phyloP scores from a whole-genome alignment of 2,888 invertebrate genomes.

The Apamea anceps region DNA sequence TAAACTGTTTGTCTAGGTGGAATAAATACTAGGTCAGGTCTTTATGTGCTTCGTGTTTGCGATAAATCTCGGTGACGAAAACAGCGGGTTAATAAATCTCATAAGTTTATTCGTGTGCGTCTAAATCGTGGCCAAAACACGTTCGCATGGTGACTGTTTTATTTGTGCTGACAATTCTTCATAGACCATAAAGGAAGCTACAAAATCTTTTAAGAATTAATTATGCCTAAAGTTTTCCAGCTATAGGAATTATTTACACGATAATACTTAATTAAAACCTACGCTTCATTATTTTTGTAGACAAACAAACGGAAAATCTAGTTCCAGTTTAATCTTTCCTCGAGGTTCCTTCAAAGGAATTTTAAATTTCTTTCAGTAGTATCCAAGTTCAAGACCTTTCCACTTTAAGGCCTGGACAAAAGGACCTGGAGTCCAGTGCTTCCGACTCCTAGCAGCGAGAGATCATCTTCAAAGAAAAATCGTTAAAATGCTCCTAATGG shows the following conservation, averaged over 20 bases:
- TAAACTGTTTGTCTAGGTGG: slow-evolving; percentile 46
- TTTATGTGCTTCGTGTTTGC: slow-evolving; percentile 26
- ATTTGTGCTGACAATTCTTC: slow-evolving; percentile 16
- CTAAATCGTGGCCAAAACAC: slow-evolving; percentile 33
- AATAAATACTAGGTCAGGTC: slow-evolving; percentile 43
- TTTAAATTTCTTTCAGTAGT: slow-evolving; percentile 39
- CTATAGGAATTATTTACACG: background rate
- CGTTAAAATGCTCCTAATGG: slow-evolving; percentile 49
- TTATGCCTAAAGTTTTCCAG: background rate
- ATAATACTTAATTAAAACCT: slow-evolving; percentile 8
- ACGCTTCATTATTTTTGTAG: background rate
- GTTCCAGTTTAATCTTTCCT: slow-evolving; percentile 33
- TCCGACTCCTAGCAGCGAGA: slow-evolving; percentile 28
- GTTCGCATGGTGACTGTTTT: slow-evolving; percentile 13
- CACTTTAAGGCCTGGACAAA: slow-evolving; percentile 14
- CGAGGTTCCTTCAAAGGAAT: slow-evolving; percentile 20
- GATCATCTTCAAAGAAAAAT: slow-evolving; percentile 53
- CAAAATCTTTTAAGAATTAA: background rate
- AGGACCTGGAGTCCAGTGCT: slow-evolving; percentile 24
- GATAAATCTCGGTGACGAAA: slow-evolving; percentile 47
- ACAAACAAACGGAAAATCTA: slow-evolving; percentile 19
- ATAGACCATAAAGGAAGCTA: background rate
- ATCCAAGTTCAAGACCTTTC: slow-evolving; percentile 31
- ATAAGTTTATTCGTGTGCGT: slow-evolving; percentile 35
- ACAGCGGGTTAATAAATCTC: slow-evolving; percentile 41